Evolutionary conservation across 1,140 invertebrate species (phyloP), one percentile per base, ranked within the genome.

Genomic region (Lucilia sericata): DNA sequence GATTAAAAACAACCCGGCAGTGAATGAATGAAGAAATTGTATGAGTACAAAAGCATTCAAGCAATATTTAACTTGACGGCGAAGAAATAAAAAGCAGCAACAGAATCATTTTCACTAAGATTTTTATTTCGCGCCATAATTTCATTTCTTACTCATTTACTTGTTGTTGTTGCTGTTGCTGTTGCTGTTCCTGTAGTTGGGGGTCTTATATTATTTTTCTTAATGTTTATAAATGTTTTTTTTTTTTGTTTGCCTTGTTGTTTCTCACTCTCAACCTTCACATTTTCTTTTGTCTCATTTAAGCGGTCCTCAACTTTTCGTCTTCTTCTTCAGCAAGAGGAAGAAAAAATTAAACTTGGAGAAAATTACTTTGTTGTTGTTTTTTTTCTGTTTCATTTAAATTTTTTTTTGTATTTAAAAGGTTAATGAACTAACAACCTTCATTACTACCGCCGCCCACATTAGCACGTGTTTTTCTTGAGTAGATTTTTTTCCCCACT

Each of bases 1-100:
- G 76, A 80, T 80, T 80, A 80, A 80, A 80, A 80, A 19, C 76
- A 80, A 51, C 13, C 42, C 76, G 76, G 76, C 76, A 51, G 51
- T 80, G 42, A 80, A 80, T 51, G 42, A 30, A 30, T 30, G 25
- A 80, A 80, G 42, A 36, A 75, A 75, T 30, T 47, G 34, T 7
- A 19, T 78, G 36, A 47, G 34, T 19, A 36, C 17, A 78, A 47
- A 42, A 78, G 13, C 9, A 49, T 49, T 12, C 49, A 49, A 12
- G 49, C 49, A 30, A 30, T 2, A 30, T 30, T 30, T 30, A 30
- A 3, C 25, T 30, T 30, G 25, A 30, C 42, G 42, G 42, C 42
- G 10, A 36, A 17, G 55, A n/a, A 14, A 36, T 25, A 34, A 10
- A 17, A 34, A 34, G 2, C 17, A 78, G 75, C 34, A 78, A 13